Evolutionary conservation across 2,797 vertebrate species (phyloP).

Genomic region (Sebastiscus tertius): DNA sequence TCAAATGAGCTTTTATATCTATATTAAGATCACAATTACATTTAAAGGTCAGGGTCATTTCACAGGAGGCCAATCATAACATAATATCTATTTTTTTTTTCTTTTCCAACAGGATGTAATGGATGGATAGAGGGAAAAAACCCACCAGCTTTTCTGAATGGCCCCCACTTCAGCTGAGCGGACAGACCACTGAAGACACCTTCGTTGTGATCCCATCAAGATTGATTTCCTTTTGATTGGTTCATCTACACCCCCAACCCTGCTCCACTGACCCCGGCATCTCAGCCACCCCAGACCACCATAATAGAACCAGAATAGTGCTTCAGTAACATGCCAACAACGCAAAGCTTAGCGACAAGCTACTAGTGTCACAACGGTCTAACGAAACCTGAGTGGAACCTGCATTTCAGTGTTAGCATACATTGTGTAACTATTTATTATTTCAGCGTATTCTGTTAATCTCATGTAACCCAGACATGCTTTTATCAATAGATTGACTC

Average conservation of each 20-base stretch:
- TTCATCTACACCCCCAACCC: slow-evolving; percentile 27
- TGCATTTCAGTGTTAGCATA: slow-evolving; percentile 74
- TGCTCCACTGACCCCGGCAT: slow-evolving; percentile 9
- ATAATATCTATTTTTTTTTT: slow-evolving; percentile 43
- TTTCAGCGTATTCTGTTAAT: slow-evolving; percentile 70
- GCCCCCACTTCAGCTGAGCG: slow-evolving; percentile 38
- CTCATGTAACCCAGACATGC: slow-evolving; percentile 74
- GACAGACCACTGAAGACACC: slow-evolving; percentile 46
- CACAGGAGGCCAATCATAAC: neutral
- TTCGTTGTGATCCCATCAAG: slow-evolving; percentile 37
- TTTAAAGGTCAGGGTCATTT: neutral
- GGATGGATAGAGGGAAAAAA: slow-evolving; percentile 56
- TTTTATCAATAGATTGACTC: slow-evolving; percentile 65
- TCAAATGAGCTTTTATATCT: neutral
- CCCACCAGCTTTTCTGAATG: slow-evolving; percentile 64
- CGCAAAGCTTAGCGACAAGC: slow-evolving; percentile 66
- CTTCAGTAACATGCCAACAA: slow-evolving; percentile 78
- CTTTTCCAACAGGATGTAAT: slow-evolving; percentile 82
- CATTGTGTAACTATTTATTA: slow-evolving; percentile 77
- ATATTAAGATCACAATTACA: neutral
- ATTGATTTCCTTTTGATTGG: slow-evolving; percentile 60
- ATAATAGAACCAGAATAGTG: slow-evolving; percentile 55
- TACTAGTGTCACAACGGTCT: slow-evolving; percentile 60
- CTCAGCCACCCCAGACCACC: slow-evolving; percentile 4
- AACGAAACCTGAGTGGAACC: slow-evolving; percentile 63